Percentiles rank a stretch among this genome's conserved stretches.
Conservation (phyloP, 2,113 vertebrate species). For the Melanotaenia duboulayi region DNA sequence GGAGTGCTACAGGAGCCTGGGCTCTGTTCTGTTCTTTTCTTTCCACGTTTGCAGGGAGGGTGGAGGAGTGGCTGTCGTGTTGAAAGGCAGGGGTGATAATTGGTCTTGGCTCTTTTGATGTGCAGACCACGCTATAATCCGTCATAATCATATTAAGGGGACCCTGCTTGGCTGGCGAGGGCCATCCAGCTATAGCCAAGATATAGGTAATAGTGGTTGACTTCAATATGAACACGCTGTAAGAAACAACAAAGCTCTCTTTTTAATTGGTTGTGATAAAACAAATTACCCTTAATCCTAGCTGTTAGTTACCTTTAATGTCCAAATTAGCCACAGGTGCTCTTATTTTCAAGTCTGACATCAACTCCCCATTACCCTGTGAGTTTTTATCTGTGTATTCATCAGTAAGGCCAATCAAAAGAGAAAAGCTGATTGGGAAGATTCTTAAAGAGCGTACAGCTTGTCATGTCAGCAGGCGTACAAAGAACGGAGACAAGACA, state of each 20-base stretch:
- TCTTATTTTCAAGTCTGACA: conserved; percentile 10
- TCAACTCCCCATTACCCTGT: background rate
- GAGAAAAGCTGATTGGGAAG: conserved; percentile 38
- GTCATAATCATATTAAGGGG: conserved; percentile 81
- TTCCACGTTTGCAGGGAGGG: conserved; percentile 30
- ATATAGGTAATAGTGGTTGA: conserved; percentile 54
- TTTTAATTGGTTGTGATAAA: conserved; percentile 22
- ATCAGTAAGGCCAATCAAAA: conserved; percentile 22
- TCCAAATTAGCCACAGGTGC: conserved; percentile 10
- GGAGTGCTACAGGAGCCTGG: conserved; percentile 43
- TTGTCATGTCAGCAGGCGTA: conserved; percentile 54
- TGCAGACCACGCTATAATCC: conserved; percentile 78
- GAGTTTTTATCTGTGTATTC: conserved; percentile 25
- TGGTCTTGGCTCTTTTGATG: conserved; percentile 83
- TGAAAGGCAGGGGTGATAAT: conserved; percentile 82
- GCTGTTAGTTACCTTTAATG: conserved; percentile 1
- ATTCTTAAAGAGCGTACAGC: conserved; percentile 42
- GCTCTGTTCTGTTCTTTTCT: conserved; percentile 44
- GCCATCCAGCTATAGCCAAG: conserved; percentile 51
- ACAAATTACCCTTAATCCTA: conserved; percentile 16
- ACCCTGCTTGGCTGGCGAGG: conserved; percentile 63
- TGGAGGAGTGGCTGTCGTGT: conserved; percentile 51
- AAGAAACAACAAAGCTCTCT: conserved; percentile 26
- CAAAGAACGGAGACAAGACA: conserved; percentile 49
- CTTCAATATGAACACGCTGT: conserved; percentile 2